A percentile compares a stretch with the other conserved stretches of the same genome.
Conservation (phyloP, 2,888 invertebrate genomes). For the Conops quadrifasciatus region DNA sequence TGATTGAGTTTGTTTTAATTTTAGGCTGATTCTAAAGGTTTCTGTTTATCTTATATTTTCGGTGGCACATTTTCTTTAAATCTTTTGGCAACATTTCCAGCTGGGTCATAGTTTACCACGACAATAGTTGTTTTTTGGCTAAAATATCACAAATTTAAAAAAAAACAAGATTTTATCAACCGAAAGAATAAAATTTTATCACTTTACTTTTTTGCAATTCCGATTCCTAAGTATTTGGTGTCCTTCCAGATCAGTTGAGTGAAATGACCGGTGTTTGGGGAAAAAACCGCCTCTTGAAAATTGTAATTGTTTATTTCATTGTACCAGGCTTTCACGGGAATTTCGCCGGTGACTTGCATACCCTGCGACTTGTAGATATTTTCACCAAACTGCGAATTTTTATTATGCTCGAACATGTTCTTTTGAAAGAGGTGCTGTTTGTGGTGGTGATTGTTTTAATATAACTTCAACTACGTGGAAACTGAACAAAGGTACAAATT, state of each 20-base stretch:
- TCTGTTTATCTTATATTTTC: background rate
- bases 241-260: slow-evolving; percentile 85
- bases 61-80: slow-evolving; percentile 16
- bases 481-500: no score
- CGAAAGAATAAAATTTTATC: no score
- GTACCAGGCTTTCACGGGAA: slow-evolving; percentile 84
- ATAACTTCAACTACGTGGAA: no score
- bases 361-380: slow-evolving; percentile 83
- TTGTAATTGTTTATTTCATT: slow-evolving; percentile 75
- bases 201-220: slow-evolving; percentile 68
- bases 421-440: background rate
- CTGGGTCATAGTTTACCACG: background rate
- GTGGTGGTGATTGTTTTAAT: no score
- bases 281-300: slow-evolving; percentile 72
- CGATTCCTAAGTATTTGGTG: slow-evolving; percentile 79
- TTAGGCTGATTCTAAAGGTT: no score
- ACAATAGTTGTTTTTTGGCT: background rate
- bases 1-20: no score
- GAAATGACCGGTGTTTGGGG: slow-evolving; percentile 80
- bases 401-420: background rate
- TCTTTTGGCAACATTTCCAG: background rate
- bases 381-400: slow-evolving; percentile 69
- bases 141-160: background rate
- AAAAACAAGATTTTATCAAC: background rate
- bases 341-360: slow-evolving; percentile 72